Evolutionary conservation across 2,888 invertebrate species (phyloP), one percentile per base, ranked within the genome.

Genomic region (Drosophila rubida): DNA sequence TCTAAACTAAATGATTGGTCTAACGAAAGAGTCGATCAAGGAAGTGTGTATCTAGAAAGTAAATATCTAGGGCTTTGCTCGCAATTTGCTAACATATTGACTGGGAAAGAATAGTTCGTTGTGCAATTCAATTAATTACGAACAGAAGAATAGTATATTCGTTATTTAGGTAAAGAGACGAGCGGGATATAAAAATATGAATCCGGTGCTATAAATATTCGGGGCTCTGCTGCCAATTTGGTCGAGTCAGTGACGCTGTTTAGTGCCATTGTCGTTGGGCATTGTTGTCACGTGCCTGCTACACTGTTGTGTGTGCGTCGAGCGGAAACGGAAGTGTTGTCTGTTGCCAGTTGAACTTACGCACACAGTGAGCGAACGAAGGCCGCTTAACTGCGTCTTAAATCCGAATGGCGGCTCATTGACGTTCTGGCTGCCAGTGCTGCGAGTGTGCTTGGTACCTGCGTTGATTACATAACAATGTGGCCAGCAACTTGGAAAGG

Each of bases 401-500:
- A 78, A 82, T 73, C 75, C 76, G 59, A 54, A 66, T 14, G 61
- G 44, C 59, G 65, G 75, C 69, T 64, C 75, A 69, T 75, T 75
- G 75, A 69, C 65, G 39, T 58, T 75, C 25, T 54, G 58, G 53
- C 44, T 59, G 53, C n/a, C n/a, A n/a, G 32, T 16, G 13, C 13
- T 3, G 1, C 14, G 7, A 14, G 41, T 50, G n/a, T n/a, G n/a
- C n/a, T 50, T 44, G 41, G 50, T 69, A 81, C 79, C 81, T 83
- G 69, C 63, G 69, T 78, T 82, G 82, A 82, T 82, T 82, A 81
- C 80, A 81, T 79, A 69, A 80, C 78, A 80, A 68, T 75, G 73
- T 75, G 57, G 41, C 37, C 30, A 14, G 13, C 46, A 39, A 30
- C 35, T 60, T 61, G 51, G 30, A 50, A 68, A 57, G 48, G 42